Conservation (phyloP, 2,888 invertebrate genomes). For the Hypomecis atomaria region DNA sequence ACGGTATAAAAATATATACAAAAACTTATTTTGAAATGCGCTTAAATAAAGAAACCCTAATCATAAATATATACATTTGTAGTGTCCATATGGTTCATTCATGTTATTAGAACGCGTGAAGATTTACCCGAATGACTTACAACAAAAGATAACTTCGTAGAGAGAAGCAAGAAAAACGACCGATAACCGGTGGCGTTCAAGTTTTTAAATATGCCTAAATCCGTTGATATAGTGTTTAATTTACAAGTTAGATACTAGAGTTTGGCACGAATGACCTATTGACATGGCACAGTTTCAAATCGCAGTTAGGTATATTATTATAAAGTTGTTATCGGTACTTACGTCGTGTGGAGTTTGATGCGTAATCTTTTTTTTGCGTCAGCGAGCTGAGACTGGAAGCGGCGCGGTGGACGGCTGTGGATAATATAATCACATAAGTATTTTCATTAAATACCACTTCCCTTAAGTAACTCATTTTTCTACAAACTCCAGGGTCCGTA, state of each 20-base stretch:
- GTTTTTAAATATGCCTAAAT: slow-evolving; percentile 20
- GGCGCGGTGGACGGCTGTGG: slow-evolving; percentile 69
- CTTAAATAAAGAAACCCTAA: too few species aligned
- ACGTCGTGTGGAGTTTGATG: slow-evolving; percentile 58
- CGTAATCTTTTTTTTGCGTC: slow-evolving; percentile 64
- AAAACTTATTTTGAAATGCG: too few species aligned
- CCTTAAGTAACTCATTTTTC: too few species aligned
- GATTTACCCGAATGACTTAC: slow-evolving; percentile 1
- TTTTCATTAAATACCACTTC: too few species aligned
- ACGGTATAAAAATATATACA: too few species aligned
- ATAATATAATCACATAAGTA: too few species aligned
- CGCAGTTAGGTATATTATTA: slow-evolving; percentile 29
- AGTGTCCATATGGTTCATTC: background rate
- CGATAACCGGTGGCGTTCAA: slow-evolving; percentile 7
- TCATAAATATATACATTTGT: background rate
- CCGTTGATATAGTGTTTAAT: slow-evolving; percentile 24
- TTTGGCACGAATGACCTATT: slow-evolving; percentile 39
- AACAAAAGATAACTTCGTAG: slow-evolving; percentile 1
- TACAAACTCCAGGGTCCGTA: too few species aligned
- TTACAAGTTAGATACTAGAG: slow-evolving; percentile 26
- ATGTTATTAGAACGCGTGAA: background rate
- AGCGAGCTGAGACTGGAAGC: slow-evolving; percentile 70
- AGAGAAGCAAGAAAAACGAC: slow-evolving; percentile 20
- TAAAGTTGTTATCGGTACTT: slow-evolving; percentile 50
- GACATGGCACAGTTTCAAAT: slow-evolving; percentile 37